Base-by-base conservation (phyloP, 1,140 invertebrate genomes). In the Neodiprion fabricii region DNA sequence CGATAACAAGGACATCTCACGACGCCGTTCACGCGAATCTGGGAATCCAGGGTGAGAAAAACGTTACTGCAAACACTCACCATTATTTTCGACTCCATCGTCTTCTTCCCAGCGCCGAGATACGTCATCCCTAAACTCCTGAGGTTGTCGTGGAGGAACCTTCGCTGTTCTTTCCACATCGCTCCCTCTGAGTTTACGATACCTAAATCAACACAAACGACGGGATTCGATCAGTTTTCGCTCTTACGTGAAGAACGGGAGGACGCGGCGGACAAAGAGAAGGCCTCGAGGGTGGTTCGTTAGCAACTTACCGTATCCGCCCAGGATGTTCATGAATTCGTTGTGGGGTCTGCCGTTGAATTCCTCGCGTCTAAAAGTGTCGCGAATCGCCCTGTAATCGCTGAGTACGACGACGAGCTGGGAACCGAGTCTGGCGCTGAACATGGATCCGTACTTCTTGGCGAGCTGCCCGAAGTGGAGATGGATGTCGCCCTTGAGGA, bases 121-220 rank as follows among this genome's bases (percentile, higher is more conserved):
- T 93, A 93, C 73, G 95, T 96, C 93, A 97, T 96, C 11, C 98
- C 97, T 78, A 99, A 97, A 79, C 94, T 92, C 48, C 96, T 90
- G 2, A 99, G 89, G 73, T 96, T 94, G 76, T 96, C 93, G 80
- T 98, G 95, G 12, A 98, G 90, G 89, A 98, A 99, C 75, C 93
- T 92, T 72, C 97, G 90, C 84, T 98, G 96, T 78, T 96, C 95
- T 84, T 96, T 96, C 97, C 97, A 99, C 79, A 98, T 88, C 74
- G 93, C 92, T 70, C 97, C 97, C 77, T 96, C 95, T 73, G 95
- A 94, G 85, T 97, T 97, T 79, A 98, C 93, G 75, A 98, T 93
- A 80, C 97, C 97, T 97, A 89, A 40, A 91, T 88, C 72, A 89
- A 40, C 1, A 40, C 5, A 40, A 40, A 81, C 85, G 72, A 40